Conservation (phyloP, 2,888 invertebrate genomes). For the Mythimna lalbum region DNA sequence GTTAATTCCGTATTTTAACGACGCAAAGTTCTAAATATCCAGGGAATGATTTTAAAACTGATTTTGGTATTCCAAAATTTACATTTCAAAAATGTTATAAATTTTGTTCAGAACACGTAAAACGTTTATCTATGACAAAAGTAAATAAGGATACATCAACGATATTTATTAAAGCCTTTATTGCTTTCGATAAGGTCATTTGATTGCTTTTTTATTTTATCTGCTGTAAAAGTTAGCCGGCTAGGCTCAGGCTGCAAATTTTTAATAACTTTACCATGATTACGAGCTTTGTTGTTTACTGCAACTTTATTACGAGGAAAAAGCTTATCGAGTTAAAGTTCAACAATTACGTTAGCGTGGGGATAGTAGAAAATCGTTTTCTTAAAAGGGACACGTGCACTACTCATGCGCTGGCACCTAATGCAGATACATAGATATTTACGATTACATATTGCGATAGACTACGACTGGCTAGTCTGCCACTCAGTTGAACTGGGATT, state of each 20-base stretch:
- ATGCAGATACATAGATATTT: neutral
- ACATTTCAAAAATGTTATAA: constrained; percentile 13
- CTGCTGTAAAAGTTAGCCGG: constrained; percentile 22
- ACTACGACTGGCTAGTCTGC: neutral
- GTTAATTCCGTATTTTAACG: neutral
- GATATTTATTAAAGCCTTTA: constrained; percentile 26
- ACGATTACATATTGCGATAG: neutral
- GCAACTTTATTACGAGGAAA: constrained; percentile 3
- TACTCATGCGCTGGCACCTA: neutral
- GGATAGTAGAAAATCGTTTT: constrained; percentile 8
- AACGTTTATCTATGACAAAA: constrained; percentile 11
- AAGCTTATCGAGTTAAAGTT: constrained; percentile 12
- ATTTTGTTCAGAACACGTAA: constrained; percentile 2
- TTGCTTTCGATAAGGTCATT: constrained; percentile 29
- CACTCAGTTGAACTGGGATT: constrained; percentile 7
- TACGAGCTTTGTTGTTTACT: neutral
- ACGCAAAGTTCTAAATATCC: neutral
- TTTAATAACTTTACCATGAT: constrained; percentile 14
- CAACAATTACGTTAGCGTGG: neutral
- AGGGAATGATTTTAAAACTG: neutral
- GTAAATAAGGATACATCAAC: constrained; percentile 33
- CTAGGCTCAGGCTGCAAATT: constrained; percentile 13
- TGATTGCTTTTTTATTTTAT: constrained; percentile 43
- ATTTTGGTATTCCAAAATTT: neutral
- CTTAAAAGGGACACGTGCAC: neutral